Conservation (phyloP, 2,797 vertebrate genomes). For the Cheirogaleus major region DNA sequence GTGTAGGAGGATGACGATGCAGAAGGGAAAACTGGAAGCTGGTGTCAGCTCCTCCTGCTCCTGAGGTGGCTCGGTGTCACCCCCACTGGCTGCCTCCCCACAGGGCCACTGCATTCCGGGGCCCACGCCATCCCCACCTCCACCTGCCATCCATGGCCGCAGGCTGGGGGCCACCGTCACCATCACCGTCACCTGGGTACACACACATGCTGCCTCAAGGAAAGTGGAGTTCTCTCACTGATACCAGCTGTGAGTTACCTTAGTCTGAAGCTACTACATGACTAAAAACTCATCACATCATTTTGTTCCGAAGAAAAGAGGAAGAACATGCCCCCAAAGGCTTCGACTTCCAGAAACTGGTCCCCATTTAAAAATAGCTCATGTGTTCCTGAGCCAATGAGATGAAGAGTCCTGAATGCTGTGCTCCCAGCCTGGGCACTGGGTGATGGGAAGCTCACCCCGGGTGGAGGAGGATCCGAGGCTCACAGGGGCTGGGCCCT, state of each 20-base stretch:
- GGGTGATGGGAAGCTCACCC: rapidly evolving
- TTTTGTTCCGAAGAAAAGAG: neutral
- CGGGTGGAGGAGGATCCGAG: neutral
- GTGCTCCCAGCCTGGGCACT: no score
- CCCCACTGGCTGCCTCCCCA: rapidly evolving
- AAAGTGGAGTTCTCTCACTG: neutral
- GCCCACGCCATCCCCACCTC: no score
- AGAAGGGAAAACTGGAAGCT: neutral
- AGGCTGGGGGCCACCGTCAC: no score
- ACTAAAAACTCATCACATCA: rapidly evolving
- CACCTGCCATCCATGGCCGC: no score
- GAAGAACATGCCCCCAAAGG: rapidly evolving
- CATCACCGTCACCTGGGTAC: neutral
- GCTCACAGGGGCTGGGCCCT: neutral
- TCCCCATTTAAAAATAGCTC: neutral
- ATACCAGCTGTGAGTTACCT: rapidly evolving
- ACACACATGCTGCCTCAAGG: no score
- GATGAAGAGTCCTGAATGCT: neutral
- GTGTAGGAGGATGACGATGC: rapidly evolving
- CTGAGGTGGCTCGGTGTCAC: rapidly evolving
- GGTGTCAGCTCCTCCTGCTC: rapidly evolving
- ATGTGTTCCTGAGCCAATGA: neutral
- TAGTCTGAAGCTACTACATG: neutral
- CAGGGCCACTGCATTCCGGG: rapidly evolving
- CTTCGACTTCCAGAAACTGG: neutral